phyloP scores from a whole-genome alignment of 2,113 vertebrate species.

The Talpa occidentalis region DNA sequence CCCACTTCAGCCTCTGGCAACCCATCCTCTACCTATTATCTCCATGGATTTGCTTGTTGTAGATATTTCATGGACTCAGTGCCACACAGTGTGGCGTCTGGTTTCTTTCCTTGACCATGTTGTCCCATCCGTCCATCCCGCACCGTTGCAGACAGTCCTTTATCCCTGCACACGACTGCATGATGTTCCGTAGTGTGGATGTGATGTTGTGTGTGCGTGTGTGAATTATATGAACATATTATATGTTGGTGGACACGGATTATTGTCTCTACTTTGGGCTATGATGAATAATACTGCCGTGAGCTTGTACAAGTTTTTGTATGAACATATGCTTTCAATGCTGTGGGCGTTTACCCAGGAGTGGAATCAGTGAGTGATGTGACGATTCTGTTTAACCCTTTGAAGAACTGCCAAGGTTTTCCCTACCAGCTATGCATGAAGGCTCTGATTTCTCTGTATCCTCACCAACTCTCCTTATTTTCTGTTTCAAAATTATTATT shows the following conservation, averaged over 20 bases:
- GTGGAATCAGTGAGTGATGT: not conserved
- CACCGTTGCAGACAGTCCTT: not conserved
- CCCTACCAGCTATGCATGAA: not conserved
- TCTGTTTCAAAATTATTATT: not conserved
- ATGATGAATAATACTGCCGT: not conserved
- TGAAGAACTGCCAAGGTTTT: not conserved
- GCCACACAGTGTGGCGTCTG: not conserved
- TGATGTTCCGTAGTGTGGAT: not conserved
- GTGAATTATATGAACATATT: too few relatives aligned
- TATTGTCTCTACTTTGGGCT: not conserved
- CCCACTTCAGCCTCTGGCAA: not conserved
- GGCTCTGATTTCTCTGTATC: not conserved
- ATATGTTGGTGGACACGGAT: not conserved
- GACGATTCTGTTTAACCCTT: not conserved
- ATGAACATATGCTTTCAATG: not conserved
- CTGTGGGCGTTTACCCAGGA: not conserved
- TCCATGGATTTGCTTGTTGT: not conserved
- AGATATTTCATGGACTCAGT: not conserved
- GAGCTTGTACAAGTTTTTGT: not conserved
- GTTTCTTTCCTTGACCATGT: not conserved
- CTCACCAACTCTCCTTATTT: not conserved
- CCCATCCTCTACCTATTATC: not conserved
- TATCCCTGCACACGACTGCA: not conserved
- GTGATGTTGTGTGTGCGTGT: too few relatives aligned
- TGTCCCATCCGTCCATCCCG: not conserved